Conservation (phyloP, 2,888 invertebrate species). For the Scaptomyza cyrtandrae region DNA sequence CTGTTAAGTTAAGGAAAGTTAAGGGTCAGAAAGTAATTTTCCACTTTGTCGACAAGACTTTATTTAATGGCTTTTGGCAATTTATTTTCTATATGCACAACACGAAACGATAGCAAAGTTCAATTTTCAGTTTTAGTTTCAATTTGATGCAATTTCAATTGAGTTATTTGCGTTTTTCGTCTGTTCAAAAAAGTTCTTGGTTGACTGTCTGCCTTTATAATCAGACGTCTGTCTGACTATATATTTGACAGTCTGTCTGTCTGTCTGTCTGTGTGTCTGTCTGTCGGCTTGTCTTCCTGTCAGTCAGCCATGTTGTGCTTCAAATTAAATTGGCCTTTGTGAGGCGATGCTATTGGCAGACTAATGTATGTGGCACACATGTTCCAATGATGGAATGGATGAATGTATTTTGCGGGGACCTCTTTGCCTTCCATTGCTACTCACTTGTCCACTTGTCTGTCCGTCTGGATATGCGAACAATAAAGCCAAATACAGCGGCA, state of each 20-base stretch:
- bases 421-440: constrained; percentile 33
- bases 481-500: constrained; percentile 70
- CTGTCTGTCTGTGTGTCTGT: constrained; percentile 18
- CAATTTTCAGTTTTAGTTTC: constrained; percentile 41
- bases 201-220: constrained; percentile 17
- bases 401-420: constrained; percentile 20
- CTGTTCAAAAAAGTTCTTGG: constrained; percentile 54
- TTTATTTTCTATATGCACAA: constrained; percentile 57
- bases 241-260: constrained; percentile 21
- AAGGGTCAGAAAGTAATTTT: too few species aligned
- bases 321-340: constrained; percentile 77
- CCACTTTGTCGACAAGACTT: too few species aligned
- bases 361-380: constrained; percentile 63
- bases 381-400: constrained; percentile 27
- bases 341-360: constrained; percentile 51
- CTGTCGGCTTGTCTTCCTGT: constrained; percentile 25
- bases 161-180: constrained; percentile 65
- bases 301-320: constrained; percentile 45
- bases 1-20: too few species aligned
- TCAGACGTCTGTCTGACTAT: constrained; percentile 9
- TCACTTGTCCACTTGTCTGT: constrained; percentile 34
- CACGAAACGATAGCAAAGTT: constrained; percentile 24
- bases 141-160: constrained; percentile 67
- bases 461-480: constrained; percentile 58
- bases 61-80: constrained; percentile 12